Conservation (phyloP, 2,113 vertebrate genomes). For the Stigmatopora argus region DNA sequence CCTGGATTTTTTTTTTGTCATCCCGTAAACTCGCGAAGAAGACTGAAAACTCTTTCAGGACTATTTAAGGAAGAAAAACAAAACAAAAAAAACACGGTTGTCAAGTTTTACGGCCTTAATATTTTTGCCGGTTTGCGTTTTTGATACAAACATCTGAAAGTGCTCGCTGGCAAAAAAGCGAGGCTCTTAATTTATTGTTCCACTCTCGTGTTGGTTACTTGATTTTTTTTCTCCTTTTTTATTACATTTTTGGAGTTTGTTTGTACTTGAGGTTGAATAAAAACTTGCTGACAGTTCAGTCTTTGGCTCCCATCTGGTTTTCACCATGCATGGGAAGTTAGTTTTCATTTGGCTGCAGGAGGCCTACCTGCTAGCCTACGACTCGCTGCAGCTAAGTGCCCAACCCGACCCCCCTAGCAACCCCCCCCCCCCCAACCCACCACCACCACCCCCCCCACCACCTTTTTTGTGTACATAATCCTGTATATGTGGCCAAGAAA, state of each 20-base stretch:
- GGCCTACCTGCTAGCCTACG: too few species aligned
- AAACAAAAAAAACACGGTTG: constrained; percentile 78
- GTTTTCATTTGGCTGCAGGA: too few species aligned
- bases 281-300: constrained; percentile 85
- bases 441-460: too few species aligned
- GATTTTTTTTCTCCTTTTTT: constrained; percentile 76
- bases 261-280: constrained; percentile 97
- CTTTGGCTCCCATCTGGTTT: too few species aligned
- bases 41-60: constrained; percentile 94
- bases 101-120: constrained; percentile 90
- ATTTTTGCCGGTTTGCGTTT: constrained; percentile 70
- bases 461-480: constrained; percentile 89
- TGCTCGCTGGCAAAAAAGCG: constrained; percentile 81
- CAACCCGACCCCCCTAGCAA: too few species aligned
- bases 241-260: constrained; percentile 99
- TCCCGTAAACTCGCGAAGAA: constrained; percentile 83
- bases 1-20: constrained; percentile 55
- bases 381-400: too few species aligned
- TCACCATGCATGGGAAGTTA: too few species aligned
- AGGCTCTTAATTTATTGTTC: constrained; percentile 97
- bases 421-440: too few species aligned
- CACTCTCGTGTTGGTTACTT: constrained; percentile 85
- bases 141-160: constrained; percentile 83
- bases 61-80: constrained; percentile 87
- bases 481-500: constrained; percentile 96